Evolutionary conservation across 1,140 invertebrate species (phyloP).

Genomic region (Hetaerina americana): DNA sequence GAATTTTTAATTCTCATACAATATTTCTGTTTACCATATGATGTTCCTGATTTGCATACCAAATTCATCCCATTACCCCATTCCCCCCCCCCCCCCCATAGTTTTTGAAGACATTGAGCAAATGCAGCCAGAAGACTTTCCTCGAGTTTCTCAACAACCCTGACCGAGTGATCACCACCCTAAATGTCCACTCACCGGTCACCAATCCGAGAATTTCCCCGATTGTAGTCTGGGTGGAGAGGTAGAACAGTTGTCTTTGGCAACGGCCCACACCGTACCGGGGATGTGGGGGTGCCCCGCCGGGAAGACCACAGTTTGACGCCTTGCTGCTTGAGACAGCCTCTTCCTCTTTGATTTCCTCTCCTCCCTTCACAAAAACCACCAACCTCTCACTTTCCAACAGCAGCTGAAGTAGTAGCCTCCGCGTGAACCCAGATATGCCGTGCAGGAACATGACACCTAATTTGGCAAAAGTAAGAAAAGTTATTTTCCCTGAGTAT

Average conservation of each 20-base stretch:
- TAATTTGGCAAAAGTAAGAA: conserved; percentile 19
- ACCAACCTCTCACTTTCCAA: conserved; percentile 72
- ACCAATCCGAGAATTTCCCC: conserved; percentile 41
- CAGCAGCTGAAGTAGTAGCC: conserved; percentile 70
- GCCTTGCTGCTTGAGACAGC: conserved; percentile 14
- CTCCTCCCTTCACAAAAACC: conserved; percentile 45
- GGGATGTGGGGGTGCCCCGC: conserved; percentile 30
- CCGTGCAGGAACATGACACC: conserved; percentile 39
- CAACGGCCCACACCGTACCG: conserved; percentile 34
- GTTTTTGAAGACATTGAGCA: too few species aligned
- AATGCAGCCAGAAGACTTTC: too few species aligned
- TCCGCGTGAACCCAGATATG: conserved; percentile 75
- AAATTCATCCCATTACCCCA: too few species aligned
- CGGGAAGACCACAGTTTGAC: conserved; percentile 24
- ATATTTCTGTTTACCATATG: too few species aligned
- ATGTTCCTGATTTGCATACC: too few species aligned
- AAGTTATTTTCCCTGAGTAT: too few species aligned
- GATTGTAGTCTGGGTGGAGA: conserved; percentile 59
- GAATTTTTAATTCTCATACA: too few species aligned
- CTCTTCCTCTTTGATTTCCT: conserved; percentile 26
- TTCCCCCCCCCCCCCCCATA: too few species aligned
- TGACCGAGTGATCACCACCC: too few species aligned
- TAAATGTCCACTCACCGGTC: conserved; percentile 40
- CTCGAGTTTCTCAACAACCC: too few species aligned
- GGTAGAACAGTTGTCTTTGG: conserved; percentile 48